A percentile compares a stretch with the other conserved stretches of the same genome.
These are phyloP conservation scores for Laticauda colubrina DNA, from an alignment of 2,113 vertebrate genomes.

Conservation along the genomic window DNA sequence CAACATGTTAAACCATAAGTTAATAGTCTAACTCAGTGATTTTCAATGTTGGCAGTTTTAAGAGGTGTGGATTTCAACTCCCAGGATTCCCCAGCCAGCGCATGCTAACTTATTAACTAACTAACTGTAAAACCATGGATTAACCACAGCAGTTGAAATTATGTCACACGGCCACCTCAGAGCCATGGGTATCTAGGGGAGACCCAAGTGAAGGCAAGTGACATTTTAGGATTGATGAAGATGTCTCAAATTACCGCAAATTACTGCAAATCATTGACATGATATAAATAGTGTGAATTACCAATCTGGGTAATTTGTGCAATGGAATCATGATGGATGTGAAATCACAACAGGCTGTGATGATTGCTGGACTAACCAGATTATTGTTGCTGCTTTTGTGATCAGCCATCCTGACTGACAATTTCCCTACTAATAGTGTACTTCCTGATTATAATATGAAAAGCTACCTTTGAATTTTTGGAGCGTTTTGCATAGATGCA, in stretches of 20 bases:
- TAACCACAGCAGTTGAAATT: background rate
- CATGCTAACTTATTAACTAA: too few relatives aligned
- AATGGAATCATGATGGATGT: background rate
- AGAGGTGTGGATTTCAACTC: background rate
- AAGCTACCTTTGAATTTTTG: background rate
- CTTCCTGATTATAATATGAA: background rate
- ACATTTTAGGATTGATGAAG: background rate
- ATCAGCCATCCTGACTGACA: background rate
- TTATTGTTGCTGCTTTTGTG: background rate
- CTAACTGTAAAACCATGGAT: background rate
- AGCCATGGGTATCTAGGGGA: background rate
- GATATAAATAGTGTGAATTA: background rate
- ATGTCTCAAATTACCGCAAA: background rate
- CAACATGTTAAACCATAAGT: background rate
- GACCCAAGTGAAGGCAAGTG: background rate
- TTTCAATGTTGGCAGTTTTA: background rate
- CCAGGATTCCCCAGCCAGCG: too few relatives aligned
- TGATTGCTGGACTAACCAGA: background rate
- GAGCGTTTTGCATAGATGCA: background rate
- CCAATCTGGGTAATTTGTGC: background rate
- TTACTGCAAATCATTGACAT: background rate
- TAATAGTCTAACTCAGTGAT: background rate
- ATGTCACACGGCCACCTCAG: background rate
- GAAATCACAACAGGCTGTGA: background rate
- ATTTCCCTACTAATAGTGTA: background rate